phyloP scores from a whole-genome alignment of 2,888 invertebrate species.

The Dryocosmus kuriphilus region DNA sequence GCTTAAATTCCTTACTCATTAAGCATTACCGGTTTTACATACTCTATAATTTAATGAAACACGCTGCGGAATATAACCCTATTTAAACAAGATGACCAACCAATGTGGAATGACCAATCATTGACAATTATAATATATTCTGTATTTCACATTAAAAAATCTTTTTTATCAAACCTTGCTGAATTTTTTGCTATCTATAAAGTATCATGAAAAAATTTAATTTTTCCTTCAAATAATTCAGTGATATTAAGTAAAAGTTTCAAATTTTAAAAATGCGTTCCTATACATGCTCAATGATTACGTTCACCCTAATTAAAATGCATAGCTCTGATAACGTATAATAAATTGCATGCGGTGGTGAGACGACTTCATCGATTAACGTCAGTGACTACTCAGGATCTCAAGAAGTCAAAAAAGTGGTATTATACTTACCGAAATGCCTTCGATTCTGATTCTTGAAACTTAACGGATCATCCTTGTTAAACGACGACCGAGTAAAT shows the following conservation, averaged over 20 bases:
- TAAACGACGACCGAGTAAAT: not conserved
- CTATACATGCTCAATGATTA: too few relatives aligned
- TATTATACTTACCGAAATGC: not conserved
- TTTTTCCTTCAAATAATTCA: too few relatives aligned
- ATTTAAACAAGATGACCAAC: too few relatives aligned
- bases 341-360: not conserved
- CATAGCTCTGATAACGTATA: not conserved
- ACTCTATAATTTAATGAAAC: too few relatives aligned
- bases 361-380: not conserved
- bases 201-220: not conserved
- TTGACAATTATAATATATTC: too few relatives aligned
- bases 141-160: not conserved
- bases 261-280: too few relatives aligned
- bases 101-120: too few relatives aligned
- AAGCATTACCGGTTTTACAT: too few relatives aligned
- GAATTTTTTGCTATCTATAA: not conserved
- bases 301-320: not conserved
- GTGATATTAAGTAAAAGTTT: too few relatives aligned
- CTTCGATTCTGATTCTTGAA: not conserved
- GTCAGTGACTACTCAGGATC: not conserved
- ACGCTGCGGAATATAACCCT: too few relatives aligned
- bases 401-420: not conserved
- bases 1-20: too few relatives aligned
- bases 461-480: conserved; percentile 41
- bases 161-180: not conserved